Percentiles rank a stretch among this genome's conserved stretches.
Evolutionary conservation across 2,113 vertebrate species (phyloP).

Genomic region (Misgurnus mizolepis): DNA sequence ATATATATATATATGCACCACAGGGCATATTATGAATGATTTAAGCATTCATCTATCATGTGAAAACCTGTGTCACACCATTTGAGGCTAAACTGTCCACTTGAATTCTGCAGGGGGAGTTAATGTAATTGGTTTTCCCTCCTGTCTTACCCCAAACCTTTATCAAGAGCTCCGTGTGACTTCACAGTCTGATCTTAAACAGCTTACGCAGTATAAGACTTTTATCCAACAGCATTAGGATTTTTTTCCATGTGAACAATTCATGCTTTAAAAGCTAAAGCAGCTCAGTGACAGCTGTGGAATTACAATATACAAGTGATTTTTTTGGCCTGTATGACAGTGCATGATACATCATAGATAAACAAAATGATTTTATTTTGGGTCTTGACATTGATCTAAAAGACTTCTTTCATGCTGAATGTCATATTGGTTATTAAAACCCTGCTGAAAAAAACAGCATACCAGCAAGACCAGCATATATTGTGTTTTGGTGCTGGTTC

Average conservation of each 20-base stretch:
- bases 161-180: not conserved
- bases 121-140: not conserved
- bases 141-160: not conserved
- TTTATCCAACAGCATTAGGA: not conserved
- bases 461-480: no score
- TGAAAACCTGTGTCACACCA: slow-evolving; percentile 13
- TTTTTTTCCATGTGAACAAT: not conserved
- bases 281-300: no score
- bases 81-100: slow-evolving; percentile 1
- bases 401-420: no score
- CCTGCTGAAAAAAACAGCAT: no score
- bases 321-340: not conserved
- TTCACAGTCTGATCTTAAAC: not conserved
- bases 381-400: no score
- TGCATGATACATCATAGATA: not conserved
- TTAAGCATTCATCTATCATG: slow-evolving; percentile 19
- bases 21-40: slow-evolving; percentile 12
- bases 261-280: not conserved
- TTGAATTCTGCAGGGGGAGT: slow-evolving; percentile 16
- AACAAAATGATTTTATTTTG: no score
- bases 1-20: not conserved
- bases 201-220: slow-evolving; percentile 3
- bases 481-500: no score
- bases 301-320: not conserved
- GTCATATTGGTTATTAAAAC: no score